phyloP scores from a whole-genome alignment of 53 echinoderm and acorn worm genomes.

The Temnopleurus reevesii region DNA sequence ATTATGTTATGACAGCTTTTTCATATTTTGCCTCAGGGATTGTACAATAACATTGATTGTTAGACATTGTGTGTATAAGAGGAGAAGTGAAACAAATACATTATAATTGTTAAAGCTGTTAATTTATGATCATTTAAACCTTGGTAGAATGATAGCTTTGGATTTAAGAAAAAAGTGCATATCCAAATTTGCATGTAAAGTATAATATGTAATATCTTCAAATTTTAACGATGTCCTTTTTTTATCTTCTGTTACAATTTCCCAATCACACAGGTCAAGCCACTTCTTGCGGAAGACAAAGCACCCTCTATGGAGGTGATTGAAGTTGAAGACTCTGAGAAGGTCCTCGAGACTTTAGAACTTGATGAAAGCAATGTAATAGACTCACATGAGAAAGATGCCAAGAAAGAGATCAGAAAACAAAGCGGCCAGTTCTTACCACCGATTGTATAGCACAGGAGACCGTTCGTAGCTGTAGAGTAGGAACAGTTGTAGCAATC shows the following conservation, averaged over 20 bases:
- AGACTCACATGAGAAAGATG: conserved; percentile 42
- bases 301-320: conserved; percentile 56
- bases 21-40: no score
- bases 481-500: background rate
- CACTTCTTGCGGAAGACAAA: conserved; percentile 47
- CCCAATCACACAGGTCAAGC: conserved; percentile 58
- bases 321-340: conserved; percentile 59
- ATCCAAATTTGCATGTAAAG: no score
- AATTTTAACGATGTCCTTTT: no score
- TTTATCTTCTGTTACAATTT: background rate
- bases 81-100: no score
- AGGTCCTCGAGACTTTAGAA: conserved; percentile 35
- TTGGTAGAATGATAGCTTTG: no score
- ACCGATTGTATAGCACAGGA: conserved; percentile 66
- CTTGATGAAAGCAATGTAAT: conserved; percentile 51
- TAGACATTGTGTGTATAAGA: no score
- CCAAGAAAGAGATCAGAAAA: conserved; percentile 40
- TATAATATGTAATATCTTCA: no score
- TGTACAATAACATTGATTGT: no score
- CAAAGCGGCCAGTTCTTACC: conserved; percentile 68
- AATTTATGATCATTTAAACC: no score
- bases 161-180: no score
- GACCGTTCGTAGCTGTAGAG: background rate
- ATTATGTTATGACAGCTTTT: no score
- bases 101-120: no score